Percentiles rank a stretch among this genome's conserved stretches.
These are phyloP conservation scores for Drosophila micromelanica DNA, from an alignment of 1,140 invertebrate species.

Conservation along the genomic window DNA sequence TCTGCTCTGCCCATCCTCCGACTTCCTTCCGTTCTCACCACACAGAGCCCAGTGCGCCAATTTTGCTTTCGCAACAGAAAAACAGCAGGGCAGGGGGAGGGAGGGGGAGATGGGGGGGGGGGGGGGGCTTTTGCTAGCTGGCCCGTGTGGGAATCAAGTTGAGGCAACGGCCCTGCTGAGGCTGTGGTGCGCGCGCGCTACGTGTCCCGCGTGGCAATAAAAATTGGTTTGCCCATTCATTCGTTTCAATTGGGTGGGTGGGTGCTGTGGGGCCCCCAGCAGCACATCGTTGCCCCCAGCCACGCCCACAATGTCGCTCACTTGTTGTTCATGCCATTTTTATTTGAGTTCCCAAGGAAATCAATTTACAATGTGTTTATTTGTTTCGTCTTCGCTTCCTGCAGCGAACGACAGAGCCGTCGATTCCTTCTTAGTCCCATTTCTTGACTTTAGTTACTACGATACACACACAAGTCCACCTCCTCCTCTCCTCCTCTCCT, in stretches of 20 bases:
- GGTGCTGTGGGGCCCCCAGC: slow-evolving; percentile 13
- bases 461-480: slow-evolving; percentile 41
- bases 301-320: slow-evolving; percentile 59
- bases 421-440: slow-evolving; percentile 48
- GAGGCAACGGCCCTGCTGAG: slow-evolving; percentile 57
- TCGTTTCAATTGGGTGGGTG: slow-evolving; percentile 68
- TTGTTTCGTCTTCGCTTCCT: slow-evolving; percentile 72
- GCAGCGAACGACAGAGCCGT: slow-evolving; percentile 27
- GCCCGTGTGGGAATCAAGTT: slow-evolving; percentile 66
- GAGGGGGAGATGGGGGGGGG: background rate
- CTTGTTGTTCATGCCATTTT: slow-evolving; percentile 82
- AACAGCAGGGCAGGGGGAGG: slow-evolving; percentile 22
- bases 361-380: slow-evolving; percentile 83
- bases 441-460: slow-evolving; percentile 56
- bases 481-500: background rate
- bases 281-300: slow-evolving; percentile 12
- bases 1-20: slow-evolving; percentile 29
- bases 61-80: slow-evolving; percentile 63
- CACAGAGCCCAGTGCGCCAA: slow-evolving; percentile 54
- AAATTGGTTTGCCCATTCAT: slow-evolving; percentile 83
- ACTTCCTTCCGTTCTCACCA: slow-evolving; percentile 68
- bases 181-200: slow-evolving; percentile 53
- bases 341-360: slow-evolving; percentile 83
- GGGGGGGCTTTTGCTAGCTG: slow-evolving; percentile 3
- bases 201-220: slow-evolving; percentile 82